Evolutionary conservation across 2,888 invertebrate species (phyloP).

Genomic region (Drosophila eohydei): DNA sequence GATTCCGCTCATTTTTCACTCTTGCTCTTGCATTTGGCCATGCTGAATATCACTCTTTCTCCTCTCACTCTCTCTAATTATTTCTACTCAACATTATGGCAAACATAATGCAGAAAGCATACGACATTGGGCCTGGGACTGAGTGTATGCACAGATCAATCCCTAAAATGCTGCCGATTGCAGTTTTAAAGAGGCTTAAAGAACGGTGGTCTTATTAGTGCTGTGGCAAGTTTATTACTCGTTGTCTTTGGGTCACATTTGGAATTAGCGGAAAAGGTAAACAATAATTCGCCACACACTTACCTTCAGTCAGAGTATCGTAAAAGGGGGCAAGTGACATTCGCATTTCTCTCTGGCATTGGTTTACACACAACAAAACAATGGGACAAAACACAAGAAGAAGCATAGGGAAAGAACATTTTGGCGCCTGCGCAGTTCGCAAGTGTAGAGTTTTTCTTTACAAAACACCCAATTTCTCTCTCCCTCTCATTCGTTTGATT

Average conservation of each 20-base stretch:
- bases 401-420: constrained; percentile 31
- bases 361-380: constrained; percentile 45
- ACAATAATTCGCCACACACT: constrained; percentile 70
- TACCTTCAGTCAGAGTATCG: constrained; percentile 24
- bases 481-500: neutral
- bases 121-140: constrained; percentile 4
- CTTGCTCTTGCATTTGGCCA: constrained; percentile 2
- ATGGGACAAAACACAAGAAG: constrained; percentile 27
- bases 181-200: constrained; percentile 11
- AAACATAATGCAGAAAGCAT: constrained; percentile 16
- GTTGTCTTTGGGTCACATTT: constrained; percentile 34
- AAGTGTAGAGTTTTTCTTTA: constrained; percentile 52
- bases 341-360: constrained; percentile 54
- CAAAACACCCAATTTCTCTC: constrained; percentile 2
- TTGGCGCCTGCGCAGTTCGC: constrained; percentile 44
- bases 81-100: neutral
- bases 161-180: constrained; percentile 26
- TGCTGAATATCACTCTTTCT: constrained; percentile 12
- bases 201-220: constrained; percentile 5
- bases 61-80: constrained; percentile 17
- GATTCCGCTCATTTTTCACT: constrained; percentile 2
- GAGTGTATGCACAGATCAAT: constrained; percentile 13
- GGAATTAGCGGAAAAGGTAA: constrained; percentile 64
- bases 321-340: constrained; percentile 45
- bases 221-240: constrained; percentile 46